Conservation (phyloP, 2,797 vertebrate species). For the Hephaestus fuliginosus region DNA sequence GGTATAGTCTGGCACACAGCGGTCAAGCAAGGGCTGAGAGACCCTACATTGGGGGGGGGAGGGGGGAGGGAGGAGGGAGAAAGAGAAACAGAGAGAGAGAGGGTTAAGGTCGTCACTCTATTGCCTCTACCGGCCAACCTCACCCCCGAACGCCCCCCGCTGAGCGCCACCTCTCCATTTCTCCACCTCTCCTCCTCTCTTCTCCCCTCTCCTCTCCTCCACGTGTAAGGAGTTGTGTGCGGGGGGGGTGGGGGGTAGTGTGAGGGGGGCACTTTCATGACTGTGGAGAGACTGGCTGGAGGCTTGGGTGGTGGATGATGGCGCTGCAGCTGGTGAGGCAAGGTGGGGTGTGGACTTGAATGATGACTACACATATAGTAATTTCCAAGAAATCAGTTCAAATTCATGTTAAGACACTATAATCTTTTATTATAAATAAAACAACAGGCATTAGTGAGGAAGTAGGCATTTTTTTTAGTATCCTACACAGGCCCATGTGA, state of each 20-base stretch:
- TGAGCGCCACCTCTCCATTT: slow-evolving; percentile 81
- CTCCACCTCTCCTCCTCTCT: slow-evolving; percentile 72
- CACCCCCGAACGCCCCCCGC: slow-evolving; percentile 75
- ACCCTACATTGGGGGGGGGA: slow-evolving; percentile 85
- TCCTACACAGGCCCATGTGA: not conserved
- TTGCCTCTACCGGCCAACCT: slow-evolving; percentile 81
- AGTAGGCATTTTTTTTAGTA: not conserved
- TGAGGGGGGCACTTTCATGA: slow-evolving; percentile 52
- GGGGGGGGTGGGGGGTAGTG: slow-evolving; percentile 19
- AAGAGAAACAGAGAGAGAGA: slow-evolving; percentile 80
- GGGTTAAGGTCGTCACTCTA: slow-evolving; percentile 84
- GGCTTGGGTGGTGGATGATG: slow-evolving; percentile 68
- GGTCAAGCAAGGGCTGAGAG: slow-evolving; percentile 97
- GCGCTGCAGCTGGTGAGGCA: slow-evolving; percentile 62
- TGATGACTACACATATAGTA: slow-evolving; percentile 10
- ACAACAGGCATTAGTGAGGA: slow-evolving; percentile 1
- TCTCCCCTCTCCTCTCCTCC: slow-evolving; percentile 55
- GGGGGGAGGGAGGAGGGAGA: slow-evolving; percentile 53
- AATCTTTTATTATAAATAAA: not conserved
- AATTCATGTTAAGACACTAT: not conserved
- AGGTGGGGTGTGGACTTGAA: slow-evolving; percentile 24
- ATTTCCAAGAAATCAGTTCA: not conserved
- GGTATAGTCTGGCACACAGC: slow-evolving; percentile 97
- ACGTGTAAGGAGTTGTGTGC: slow-evolving; percentile 66
- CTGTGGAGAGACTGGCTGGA: slow-evolving; percentile 82